Conservation (phyloP, 2,113 vertebrate species). For the Ahaetulla prasina region DNA sequence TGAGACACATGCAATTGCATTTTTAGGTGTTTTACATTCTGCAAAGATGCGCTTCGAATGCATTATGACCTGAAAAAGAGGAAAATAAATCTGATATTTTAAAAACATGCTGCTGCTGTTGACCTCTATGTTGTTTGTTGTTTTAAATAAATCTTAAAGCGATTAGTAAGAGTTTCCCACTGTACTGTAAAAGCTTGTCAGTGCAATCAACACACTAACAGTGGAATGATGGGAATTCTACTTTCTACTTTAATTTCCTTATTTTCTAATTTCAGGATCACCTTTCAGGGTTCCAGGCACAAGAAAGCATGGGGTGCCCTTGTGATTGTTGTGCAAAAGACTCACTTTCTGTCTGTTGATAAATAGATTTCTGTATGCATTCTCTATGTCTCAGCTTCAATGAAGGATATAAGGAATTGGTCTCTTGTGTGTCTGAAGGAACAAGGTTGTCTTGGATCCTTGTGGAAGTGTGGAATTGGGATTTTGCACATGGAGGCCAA, state of each 20-base stretch:
- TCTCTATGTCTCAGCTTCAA: slow-evolving; percentile 22
- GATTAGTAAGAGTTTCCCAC: slow-evolving; percentile 22
- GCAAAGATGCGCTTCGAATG: not conserved
- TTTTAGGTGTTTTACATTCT: not conserved
- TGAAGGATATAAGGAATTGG: slow-evolving; percentile 22
- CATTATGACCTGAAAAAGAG: not conserved
- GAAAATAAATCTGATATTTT: not conserved
- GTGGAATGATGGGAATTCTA: slow-evolving; percentile 1
- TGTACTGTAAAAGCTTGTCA: not conserved
- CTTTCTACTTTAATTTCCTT: not conserved
- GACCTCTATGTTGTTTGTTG: not conserved
- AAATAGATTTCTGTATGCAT: slow-evolving; percentile 51
- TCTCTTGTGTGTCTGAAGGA: slow-evolving; percentile 26
- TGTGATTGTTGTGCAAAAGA: slow-evolving; percentile 23
- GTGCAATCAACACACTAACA: slow-evolving; percentile 11
- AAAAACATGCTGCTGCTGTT: not conserved
- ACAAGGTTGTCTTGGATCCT: not conserved
- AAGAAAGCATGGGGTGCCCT: slow-evolving; percentile 15
- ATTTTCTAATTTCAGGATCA: slow-evolving; percentile 20
- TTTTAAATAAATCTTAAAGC: not conserved
- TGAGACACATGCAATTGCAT: not conserved
- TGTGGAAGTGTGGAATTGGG: slow-evolving; percentile 27
- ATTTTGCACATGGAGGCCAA: slow-evolving; percentile 10
- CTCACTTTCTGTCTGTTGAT: slow-evolving; percentile 15
- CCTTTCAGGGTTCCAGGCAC: slow-evolving; percentile 22